phyloP scores from a whole-genome alignment of 1,140 invertebrate species.

The Coboldia fuscipes region DNA sequence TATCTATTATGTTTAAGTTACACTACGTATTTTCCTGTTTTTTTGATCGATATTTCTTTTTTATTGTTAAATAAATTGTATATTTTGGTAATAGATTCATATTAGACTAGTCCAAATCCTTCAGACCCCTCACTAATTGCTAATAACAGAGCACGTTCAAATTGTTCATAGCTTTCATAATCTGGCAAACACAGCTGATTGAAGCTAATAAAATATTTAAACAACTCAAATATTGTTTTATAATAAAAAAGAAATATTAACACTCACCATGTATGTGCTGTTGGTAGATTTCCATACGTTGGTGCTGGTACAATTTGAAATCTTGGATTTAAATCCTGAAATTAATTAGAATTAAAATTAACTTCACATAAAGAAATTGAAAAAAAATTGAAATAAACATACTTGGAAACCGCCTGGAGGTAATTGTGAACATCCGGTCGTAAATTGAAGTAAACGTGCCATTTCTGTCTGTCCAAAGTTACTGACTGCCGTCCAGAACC shows the following conservation, averaged over 20 bases:
- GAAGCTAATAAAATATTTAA: conserved; percentile 42
- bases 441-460: conserved; percentile 81
- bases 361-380: neutral
- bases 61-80: too few species aligned
- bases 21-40: too few species aligned
- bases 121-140: conserved; percentile 90
- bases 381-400: neutral
- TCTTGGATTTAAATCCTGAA: conserved; percentile 63
- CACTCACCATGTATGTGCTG: conserved; percentile 74
- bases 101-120: conserved; percentile 82
- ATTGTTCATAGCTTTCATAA: conserved; percentile 84
- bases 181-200: conserved; percentile 90
- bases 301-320: conserved; percentile 81
- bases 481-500: conserved; percentile 87
- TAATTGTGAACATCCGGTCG: conserved; percentile 79
- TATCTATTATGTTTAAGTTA: too few species aligned
- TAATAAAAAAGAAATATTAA: conserved; percentile 2
- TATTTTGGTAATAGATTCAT: neutral
- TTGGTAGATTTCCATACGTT: conserved; percentile 74
- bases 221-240: conserved; percentile 5
- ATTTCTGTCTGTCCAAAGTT: conserved; percentile 87
- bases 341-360: neutral
- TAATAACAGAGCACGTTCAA: conserved; percentile 71
- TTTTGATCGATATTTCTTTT: too few species aligned
- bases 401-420: conserved; percentile 68